A percentile compares a stretch with the other conserved stretches of the same genome.
phyloP scores from a whole-genome alignment of 2,113 vertebrate species.

The Perognathus longimembris region DNA sequence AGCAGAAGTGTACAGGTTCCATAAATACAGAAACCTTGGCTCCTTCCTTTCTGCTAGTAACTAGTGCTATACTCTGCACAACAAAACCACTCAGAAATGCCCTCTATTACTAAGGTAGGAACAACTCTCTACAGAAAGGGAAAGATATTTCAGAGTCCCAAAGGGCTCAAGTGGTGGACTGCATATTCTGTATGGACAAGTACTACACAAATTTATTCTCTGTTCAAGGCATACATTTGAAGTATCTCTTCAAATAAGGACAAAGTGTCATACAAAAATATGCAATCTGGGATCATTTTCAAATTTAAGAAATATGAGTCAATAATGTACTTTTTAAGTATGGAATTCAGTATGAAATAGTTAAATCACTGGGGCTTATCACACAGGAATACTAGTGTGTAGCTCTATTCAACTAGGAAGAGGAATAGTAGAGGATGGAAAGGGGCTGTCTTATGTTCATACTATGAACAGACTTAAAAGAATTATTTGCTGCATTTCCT shows the following conservation, averaged over 20 bases:
- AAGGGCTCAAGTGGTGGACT: background rate
- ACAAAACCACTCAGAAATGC: background rate
- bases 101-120: background rate
- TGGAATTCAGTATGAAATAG: slow-evolving; percentile 1
- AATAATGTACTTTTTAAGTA: slow-evolving; percentile 13
- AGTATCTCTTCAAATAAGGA: background rate
- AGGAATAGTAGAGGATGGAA: background rate
- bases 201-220: background rate
- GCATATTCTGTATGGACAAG: background rate
- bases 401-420: background rate
- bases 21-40: background rate
- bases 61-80: background rate
- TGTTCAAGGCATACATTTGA: background rate
- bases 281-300: background rate
- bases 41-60: background rate
- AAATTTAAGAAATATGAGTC: slow-evolving; percentile 9
- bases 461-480: background rate
- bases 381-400: background rate
- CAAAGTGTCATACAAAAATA: background rate
- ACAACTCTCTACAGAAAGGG: background rate
- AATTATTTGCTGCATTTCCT: background rate
- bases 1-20: background rate
- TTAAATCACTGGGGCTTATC: background rate
- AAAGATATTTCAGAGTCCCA: background rate
- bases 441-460: background rate